These are phyloP conservation scores for Python bivittatus DNA, from an alignment of 2,113 vertebrate species.

Conservation along the genomic window DNA sequence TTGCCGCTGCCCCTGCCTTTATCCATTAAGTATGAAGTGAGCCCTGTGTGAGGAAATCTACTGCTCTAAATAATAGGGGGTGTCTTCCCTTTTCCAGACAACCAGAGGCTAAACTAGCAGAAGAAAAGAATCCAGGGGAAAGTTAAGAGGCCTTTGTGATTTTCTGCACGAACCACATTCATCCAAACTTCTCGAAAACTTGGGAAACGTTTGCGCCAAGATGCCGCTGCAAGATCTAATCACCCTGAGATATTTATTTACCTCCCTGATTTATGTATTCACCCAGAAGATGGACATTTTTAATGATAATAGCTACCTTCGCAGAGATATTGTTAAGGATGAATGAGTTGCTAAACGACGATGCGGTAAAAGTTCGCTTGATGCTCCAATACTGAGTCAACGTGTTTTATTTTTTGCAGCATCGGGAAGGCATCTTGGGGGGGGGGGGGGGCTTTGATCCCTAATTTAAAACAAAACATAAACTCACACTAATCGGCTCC, in stretches of 20 bases:
- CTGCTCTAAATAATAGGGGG: background rate
- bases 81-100: background rate
- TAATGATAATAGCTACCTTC: background rate
- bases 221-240: background rate
- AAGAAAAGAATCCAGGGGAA: background rate
- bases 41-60: too few species aligned
- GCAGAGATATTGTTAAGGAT: background rate
- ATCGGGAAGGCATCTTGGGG: background rate
- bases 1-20: too few species aligned
- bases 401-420: background rate
- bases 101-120: background rate
- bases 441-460: background rate
- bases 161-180: background rate
- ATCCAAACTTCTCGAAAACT: background rate
- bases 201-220: background rate
- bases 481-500: background rate
- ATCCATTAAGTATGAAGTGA: too few species aligned
- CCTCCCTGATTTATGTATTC: background rate
- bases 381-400: background rate
- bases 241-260: background rate
- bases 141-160: background rate
- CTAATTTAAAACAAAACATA: background rate
- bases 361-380: background rate
- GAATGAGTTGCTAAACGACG: background rate
- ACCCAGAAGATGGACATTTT: background rate